Conservation (phyloP, 2,113 vertebrate genomes). For the Syrrhaptes paradoxus region DNA sequence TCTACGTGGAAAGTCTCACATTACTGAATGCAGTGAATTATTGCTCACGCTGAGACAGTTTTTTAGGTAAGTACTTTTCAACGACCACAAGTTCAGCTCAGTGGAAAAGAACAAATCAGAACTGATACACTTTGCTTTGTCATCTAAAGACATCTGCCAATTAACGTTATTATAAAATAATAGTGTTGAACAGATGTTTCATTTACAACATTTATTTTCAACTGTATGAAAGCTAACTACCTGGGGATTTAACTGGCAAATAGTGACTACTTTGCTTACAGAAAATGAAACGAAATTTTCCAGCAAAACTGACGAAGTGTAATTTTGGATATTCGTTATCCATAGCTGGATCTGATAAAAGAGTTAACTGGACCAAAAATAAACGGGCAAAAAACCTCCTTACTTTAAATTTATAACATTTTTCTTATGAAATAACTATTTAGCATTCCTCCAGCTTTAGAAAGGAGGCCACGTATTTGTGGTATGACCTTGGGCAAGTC, state of each 20-base stretch:
- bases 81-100: constrained; percentile 21
- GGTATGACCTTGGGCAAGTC: not conserved
- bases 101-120: constrained; percentile 56
- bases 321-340: constrained; percentile 45
- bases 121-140: constrained; percentile 45
- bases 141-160: constrained; percentile 74
- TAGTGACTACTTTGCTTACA: constrained; percentile 30
- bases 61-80: constrained; percentile 34
- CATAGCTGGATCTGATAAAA: constrained; percentile 32
- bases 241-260: constrained; percentile 72
- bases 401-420: not conserved
- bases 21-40: not conserved
- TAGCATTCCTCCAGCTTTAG: not conserved
- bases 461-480: not conserved
- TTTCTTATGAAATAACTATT: constrained; percentile 25
- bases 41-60: not conserved
- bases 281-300: constrained; percentile 50
- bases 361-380: constrained; percentile 37
- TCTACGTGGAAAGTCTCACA: not conserved
- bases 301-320: constrained; percentile 13
- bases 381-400: not conserved
- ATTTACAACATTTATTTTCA: constrained; percentile 76
- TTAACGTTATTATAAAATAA: constrained; percentile 82
- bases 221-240: constrained; percentile 69
- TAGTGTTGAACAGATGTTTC: constrained; percentile 76